Evolutionary conservation across 2,888 invertebrate species (phyloP).

Genomic region (Sialis fuliginosa): DNA sequence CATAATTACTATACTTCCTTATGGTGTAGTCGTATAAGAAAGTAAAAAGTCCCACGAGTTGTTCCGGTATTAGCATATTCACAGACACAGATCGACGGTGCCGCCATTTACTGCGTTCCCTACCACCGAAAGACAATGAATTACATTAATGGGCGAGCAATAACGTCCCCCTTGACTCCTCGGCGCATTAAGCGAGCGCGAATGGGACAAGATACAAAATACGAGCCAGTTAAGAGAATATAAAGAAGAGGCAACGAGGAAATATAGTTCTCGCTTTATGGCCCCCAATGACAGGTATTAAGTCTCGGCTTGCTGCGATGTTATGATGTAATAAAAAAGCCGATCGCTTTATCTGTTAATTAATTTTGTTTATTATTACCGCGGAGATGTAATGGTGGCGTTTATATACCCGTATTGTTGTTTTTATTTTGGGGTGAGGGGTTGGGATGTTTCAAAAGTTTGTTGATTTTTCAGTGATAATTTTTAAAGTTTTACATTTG

Average conservation of each 20-base stretch:
- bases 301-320: slow-evolving; percentile 7
- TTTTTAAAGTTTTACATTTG: too few species aligned
- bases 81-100: not conserved
- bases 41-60: too few species aligned
- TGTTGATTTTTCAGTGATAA: too few species aligned
- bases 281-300: slow-evolving; percentile 2
- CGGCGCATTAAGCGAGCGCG: slow-evolving; percentile 23
- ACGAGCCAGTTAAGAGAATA: slow-evolving; percentile 27
- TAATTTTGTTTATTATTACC: slow-evolving; percentile 22
- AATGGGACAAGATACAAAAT: slow-evolving; percentile 25
- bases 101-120: slow-evolving; percentile 12
- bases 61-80: not conserved
- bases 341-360: slow-evolving; percentile 25
- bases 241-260: slow-evolving; percentile 16
- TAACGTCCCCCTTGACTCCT: slow-evolving; percentile 23
- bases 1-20: too few species aligned
- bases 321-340: slow-evolving; percentile 21
- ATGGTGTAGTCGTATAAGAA: too few species aligned
- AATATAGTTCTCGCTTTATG: slow-evolving; percentile 1
- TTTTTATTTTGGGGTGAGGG: not conserved
- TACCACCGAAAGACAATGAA: slow-evolving; percentile 23
- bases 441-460: too few species aligned
- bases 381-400: slow-evolving; percentile 9
- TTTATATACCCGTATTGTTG: slow-evolving; percentile 1
- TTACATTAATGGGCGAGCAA: slow-evolving; percentile 25